These are phyloP conservation scores for Reticulitermes lucifugus DNA, from an alignment of 2,888 invertebrate genomes.

Conservation along the genomic window DNA sequence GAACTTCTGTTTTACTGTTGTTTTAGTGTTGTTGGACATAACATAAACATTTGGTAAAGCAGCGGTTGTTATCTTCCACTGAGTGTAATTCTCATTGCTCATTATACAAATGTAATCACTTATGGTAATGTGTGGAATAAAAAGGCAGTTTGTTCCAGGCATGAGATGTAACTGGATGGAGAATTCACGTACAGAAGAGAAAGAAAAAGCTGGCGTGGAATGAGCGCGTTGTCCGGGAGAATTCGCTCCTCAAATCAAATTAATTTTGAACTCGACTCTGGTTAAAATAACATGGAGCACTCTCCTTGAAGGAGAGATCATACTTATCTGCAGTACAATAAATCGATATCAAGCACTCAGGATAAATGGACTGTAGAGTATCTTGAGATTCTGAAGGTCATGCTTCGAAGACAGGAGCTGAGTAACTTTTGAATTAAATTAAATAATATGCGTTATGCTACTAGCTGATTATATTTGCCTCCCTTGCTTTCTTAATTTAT, in stretches of 20 bases:
- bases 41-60: background rate
- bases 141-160: background rate
- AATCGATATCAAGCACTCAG: no score
- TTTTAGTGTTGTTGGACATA: no score
- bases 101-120: conserved; percentile 26
- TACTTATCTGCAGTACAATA: no score
- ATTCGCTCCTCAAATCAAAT: conserved; percentile 16
- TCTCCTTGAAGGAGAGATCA: background rate
- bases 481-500: no score
- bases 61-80: background rate
- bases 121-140: conserved; percentile 9
- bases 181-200: background rate
- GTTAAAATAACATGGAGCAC: conserved; percentile 1
- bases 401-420: no score
- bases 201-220: background rate
- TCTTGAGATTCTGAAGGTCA: no score
- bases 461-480: no score
- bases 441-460: no score
- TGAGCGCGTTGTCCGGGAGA: background rate
- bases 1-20: no score
- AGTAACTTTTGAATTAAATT: no score
- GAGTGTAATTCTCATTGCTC: background rate
- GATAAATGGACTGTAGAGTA: no score
- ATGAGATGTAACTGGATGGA: background rate
- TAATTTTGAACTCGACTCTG: conserved; percentile 21